These are phyloP conservation scores for Anas georgica DNA, from an alignment of 2,797 vertebrate genomes.

Conservation along the genomic window DNA sequence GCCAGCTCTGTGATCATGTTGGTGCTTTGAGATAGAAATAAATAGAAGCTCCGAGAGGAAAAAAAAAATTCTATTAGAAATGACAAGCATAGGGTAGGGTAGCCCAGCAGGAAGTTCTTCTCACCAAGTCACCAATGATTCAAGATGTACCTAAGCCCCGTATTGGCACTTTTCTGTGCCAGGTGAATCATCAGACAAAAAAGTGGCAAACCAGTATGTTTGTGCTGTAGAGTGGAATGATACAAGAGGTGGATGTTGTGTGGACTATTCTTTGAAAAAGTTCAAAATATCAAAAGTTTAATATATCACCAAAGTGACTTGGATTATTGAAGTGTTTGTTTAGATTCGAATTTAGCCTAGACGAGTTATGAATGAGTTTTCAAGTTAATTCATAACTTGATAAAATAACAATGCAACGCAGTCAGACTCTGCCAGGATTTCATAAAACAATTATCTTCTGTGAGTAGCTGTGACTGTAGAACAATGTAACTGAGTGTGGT, in stretches of 20 bases:
- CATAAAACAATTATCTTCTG: background rate
- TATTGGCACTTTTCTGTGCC: background rate
- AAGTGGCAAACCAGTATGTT: background rate
- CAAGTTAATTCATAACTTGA: background rate
- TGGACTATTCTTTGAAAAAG: background rate
- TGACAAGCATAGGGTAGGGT: background rate
- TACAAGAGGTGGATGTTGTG: background rate
- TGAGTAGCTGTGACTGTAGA: background rate
- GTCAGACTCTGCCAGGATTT: background rate
- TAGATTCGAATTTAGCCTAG: background rate
- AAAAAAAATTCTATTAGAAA: background rate
- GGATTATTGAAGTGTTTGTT: background rate
- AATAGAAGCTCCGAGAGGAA: background rate
- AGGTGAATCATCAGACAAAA: background rate
- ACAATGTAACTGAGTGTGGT: background rate
- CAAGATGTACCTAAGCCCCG: background rate
- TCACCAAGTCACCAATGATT: background rate
- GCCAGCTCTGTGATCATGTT: background rate
- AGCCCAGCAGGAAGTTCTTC: background rate
- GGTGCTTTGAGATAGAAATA: background rate
- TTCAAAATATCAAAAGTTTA: background rate
- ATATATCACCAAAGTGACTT: accelerated
- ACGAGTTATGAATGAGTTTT: background rate
- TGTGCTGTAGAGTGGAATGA: background rate
- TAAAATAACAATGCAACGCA: accelerated